phyloP scores from a whole-genome alignment of 1,140 invertebrate species.

The Diachasmimorpha longicaudata region DNA sequence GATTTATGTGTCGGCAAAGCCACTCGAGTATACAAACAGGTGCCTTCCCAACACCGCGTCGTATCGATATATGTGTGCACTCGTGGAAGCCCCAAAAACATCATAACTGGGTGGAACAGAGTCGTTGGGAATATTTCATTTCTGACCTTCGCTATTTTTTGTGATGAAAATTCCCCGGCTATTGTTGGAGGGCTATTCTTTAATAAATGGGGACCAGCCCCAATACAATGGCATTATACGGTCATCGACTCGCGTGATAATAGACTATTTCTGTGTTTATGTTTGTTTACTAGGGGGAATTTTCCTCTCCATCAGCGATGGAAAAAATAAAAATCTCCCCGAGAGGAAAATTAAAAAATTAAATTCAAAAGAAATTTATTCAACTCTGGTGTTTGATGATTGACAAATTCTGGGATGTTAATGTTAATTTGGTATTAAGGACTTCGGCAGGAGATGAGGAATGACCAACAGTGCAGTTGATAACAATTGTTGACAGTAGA shows the following conservation, averaged over 20 bases:
- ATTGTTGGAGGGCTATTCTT: too few relatives aligned
- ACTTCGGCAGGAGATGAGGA: too few relatives aligned
- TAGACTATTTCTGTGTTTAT: neutral
- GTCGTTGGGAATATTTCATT: neutral
- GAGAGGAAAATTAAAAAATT: too few relatives aligned
- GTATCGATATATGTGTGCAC: neutral
- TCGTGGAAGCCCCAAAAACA: neutral
- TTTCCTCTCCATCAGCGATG: neutral
- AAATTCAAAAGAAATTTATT: too few relatives aligned
- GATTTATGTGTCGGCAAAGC: slow-evolving; percentile 35
- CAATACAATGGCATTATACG: slow-evolving; percentile 13
- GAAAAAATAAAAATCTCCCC: too few relatives aligned
- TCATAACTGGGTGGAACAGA: neutral
- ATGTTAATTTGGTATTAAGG: too few relatives aligned
- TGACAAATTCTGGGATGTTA: too few relatives aligned
- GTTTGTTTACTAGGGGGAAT: neutral
- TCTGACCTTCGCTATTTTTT: slow-evolving; percentile 30
- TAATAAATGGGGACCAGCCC: too few relatives aligned
- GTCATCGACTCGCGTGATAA: neutral
- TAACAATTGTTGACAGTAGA: too few relatives aligned
- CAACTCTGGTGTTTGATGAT: too few relatives aligned
- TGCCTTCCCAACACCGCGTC: slow-evolving; percentile 11
- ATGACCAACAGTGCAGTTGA: too few relatives aligned
- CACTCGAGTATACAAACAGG: slow-evolving; percentile 36
- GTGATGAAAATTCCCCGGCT: slow-evolving; percentile 32